Base-by-base conservation (phyloP, 1,140 invertebrate genomes). In the Drosophila obscura region DNA sequence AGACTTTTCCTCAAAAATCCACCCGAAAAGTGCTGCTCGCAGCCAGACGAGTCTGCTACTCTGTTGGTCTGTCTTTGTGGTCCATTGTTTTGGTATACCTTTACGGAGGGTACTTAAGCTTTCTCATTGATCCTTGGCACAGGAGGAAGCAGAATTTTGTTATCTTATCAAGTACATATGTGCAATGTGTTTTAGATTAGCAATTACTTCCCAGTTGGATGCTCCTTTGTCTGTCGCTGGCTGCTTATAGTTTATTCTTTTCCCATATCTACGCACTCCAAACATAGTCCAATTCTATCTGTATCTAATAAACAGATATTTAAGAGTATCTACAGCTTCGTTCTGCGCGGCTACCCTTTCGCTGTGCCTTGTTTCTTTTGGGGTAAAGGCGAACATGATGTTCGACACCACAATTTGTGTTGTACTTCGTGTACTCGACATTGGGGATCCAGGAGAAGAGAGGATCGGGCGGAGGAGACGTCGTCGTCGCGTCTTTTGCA, bases 341-440 rank as follows among this genome's bases (percentile, higher is more conserved):
- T 9, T 39, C 4, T 39, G 0, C 35, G 0, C 11, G 11, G 4
- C 35, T 13, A 39, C 11, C 35, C 11, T 39, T 39, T 11, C 35
- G 13, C 35, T 39, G 3, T 39, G 35, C 5, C 35, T 39, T 39
- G 11, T 56, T 45, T 45, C 45, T 48, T 64, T 66, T 26, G 67
- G 64, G 43, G 49, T 46, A 59, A 50, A 50, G 43, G 35, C 39
- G 55, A 89, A 90, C 85, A 90, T 78, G 85, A 75, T 90, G 85
- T 90, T 90, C 78, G 78, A 89, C 85, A 90, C 85, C 80, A 84
- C 71, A 90, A 90, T 84, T 90, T 89, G 84, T 90, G 84, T 89
- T 84, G 80, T 89, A 80, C 73, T 76, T 76, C 80, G 72, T 84
- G 80, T 83, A 79, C 75, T 65, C 67, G 65, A 69, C 65, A 58